Conservation (phyloP, 1,140 invertebrate species). For the Sinella curviseta region DNA sequence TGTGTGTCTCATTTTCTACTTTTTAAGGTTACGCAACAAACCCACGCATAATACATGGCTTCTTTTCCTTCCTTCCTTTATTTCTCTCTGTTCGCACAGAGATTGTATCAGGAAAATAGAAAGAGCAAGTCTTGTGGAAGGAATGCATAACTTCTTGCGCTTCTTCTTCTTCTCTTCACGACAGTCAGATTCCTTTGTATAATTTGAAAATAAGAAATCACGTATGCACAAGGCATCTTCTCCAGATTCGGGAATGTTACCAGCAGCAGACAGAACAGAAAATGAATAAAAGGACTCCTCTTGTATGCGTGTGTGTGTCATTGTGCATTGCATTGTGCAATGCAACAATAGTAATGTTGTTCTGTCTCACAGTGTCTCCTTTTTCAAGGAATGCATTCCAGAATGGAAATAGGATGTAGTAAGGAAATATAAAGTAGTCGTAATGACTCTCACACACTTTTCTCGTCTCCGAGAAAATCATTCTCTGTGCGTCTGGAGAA, state of each 20-base stretch:
- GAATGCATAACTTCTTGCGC: conserved; percentile 20
- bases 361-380: too few relatives aligned
- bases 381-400: not conserved
- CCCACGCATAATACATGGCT: not conserved
- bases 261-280: not conserved
- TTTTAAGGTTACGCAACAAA: not conserved
- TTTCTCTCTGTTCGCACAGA: not conserved
- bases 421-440: conserved; percentile 21
- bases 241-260: not conserved
- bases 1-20: not conserved
- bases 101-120: not conserved
- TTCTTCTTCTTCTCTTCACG: not conserved
- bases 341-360: too few relatives aligned
- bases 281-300: not conserved
- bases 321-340: not conserved
- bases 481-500: not conserved
- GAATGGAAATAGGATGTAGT: conserved; percentile 23
- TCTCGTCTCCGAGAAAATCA: not conserved
- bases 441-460: not conserved
- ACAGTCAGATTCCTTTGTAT: not conserved
- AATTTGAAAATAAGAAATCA: conserved; percentile 20
- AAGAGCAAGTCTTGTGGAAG: conserved; percentile 7
- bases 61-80: not conserved
- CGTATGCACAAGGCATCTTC: conserved; percentile 13
- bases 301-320: too few relatives aligned